Conservation (phyloP, 2,113 vertebrate species). For the Heterotilapia buettikoferi region DNA sequence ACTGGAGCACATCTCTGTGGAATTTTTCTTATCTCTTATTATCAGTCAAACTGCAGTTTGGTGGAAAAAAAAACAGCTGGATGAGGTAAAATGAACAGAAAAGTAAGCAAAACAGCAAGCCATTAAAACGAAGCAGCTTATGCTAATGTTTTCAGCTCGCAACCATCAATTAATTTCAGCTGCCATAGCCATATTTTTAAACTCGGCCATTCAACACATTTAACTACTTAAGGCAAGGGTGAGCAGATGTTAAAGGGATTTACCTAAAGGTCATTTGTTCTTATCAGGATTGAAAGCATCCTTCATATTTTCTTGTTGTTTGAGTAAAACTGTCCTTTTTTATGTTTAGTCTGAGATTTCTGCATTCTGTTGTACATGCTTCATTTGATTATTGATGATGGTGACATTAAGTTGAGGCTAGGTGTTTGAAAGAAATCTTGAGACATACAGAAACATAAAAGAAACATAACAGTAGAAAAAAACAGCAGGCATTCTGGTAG, state of each 20-base stretch:
- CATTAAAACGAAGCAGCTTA: neutral
- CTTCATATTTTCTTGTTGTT: neutral
- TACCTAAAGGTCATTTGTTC: neutral
- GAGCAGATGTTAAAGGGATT: neutral
- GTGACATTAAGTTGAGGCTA: neutral
- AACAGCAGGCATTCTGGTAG: neutral
- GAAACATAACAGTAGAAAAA: neutral
- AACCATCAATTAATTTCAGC: neutral
- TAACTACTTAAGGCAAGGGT: neutral
- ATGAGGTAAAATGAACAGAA: neutral
- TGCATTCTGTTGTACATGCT: neutral
- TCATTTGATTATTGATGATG: neutral
- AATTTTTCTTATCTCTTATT: rapidly evolving
- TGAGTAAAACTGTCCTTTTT: neutral
- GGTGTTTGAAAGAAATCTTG: neutral
- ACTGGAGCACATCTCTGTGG: neutral
- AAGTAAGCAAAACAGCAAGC: neutral
- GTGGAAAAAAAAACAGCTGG: rapidly evolving
- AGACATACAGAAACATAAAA: neutral
- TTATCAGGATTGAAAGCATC: neutral
- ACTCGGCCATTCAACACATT: neutral
- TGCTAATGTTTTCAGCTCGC: neutral
- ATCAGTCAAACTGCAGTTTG: neutral
- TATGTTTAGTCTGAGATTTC: neutral
- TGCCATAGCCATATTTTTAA: neutral